Evolutionary conservation across 2,888 invertebrate genomes (phyloP), one percentile per base, ranked within the genome.

Genomic region (Alcis repandata): DNA sequence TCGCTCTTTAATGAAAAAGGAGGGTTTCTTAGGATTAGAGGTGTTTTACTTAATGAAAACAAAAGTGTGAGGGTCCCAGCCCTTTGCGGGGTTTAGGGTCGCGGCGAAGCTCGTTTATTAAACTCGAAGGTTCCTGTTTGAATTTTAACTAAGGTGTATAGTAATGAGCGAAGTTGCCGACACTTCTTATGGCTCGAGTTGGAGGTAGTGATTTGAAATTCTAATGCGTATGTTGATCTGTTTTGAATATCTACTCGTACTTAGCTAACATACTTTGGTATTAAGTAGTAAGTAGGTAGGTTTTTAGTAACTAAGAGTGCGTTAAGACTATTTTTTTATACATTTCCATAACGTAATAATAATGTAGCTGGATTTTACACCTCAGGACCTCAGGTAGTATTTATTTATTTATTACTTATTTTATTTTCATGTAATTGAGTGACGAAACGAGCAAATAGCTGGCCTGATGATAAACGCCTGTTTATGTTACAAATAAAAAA

Each of bases 21-120:
- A 69, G 67, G 68, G 67, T 58, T 53, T 66, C 72, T 73, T 68
- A 52, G 73, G 73, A 71, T 71, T 71, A 71, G 62, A 73, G 67
- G 68, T 71, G 73, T 73, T 73, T 73, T 73, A 67, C 65, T 65
- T 71, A 73, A 71, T 73, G 73, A 73, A 73, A 73, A 66, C 63
- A 65, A 71, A 69, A 73, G 71, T 68, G 63, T 67, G 60, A 65
- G 63, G 66, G 59, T 52, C 57, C 13, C 22, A 54, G 53, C 45
- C 63, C 54, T 56, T 63, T 51, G 48, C 45, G 52, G 46, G 58
- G 52, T 40, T 41, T 48, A 54, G 57, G 59, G 59, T 43, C 63
- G 27, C 59, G 48, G 20, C 43, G 13, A 3, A 49, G 65, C 60
- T 61, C 71, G 59, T 71, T 69, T 69, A 64, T 65, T 65, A 63